Evolutionary conservation across 2,113 vertebrate genomes (phyloP).

Genomic region (Lampris incognitus): DNA sequence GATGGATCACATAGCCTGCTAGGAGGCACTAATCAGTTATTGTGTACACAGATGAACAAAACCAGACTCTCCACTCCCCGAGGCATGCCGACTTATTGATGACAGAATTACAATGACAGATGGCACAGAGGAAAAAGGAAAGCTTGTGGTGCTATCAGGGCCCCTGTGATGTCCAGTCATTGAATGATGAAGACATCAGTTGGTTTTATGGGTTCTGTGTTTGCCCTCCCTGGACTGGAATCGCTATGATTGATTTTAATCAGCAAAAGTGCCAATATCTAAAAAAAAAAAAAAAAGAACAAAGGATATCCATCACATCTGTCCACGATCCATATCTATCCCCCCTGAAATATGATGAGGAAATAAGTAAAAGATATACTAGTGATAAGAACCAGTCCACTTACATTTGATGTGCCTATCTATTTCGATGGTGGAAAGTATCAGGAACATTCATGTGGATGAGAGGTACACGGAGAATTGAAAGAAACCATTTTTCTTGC

Average conservation of each 20-base stretch:
- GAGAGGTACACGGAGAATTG: no score
- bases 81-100: neutral
- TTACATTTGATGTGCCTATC: no score
- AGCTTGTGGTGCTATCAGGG: neutral
- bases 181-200: neutral
- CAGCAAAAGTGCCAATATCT: neutral
- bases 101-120: slow-evolving; percentile 14
- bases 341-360: no score
- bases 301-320: no score
- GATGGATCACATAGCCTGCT: slow-evolving; percentile 10
- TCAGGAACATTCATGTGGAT: no score
- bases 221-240: neutral
- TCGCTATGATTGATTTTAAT: neutral
- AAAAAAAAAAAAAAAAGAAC: no score
- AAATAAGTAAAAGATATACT: no score
- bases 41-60: neutral
- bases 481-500: no score
- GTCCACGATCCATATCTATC: no score
- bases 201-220: slow-evolving; percentile 5
- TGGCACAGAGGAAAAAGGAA: neutral
- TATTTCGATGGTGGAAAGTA: no score
- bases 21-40: slow-evolving; percentile 11
- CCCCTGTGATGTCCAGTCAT: slow-evolving; percentile 13
- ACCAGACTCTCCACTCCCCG: neutral
- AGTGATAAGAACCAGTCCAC: no score